A percentile compares a stretch with the other conserved stretches of the same genome.
Conservation (phyloP, 1,140 invertebrate species). For the Dysdera silvatica region DNA sequence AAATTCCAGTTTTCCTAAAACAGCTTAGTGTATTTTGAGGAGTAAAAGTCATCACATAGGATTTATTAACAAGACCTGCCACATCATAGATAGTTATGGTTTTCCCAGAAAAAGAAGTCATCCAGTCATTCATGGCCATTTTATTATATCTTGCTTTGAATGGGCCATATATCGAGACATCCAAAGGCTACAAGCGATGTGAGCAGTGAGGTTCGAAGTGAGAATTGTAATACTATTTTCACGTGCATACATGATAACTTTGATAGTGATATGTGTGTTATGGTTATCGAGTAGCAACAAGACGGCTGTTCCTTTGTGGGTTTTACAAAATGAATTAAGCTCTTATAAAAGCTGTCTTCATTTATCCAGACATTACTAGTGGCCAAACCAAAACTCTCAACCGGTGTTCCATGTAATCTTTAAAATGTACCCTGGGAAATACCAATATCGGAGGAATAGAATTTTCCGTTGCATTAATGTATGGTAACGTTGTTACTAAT, state of each 20-base stretch:
- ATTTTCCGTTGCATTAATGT: slow-evolving; percentile 23
- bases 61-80: neutral
- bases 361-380: slow-evolving; percentile 45
- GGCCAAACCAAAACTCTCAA: slow-evolving; percentile 42
- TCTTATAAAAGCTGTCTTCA: slow-evolving; percentile 37
- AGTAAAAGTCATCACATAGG: neutral
- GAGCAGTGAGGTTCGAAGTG: neutral
- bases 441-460: slow-evolving; percentile 29
- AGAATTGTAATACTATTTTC: neutral
- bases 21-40: neutral
- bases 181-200: neutral
- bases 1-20: slow-evolving; percentile 3
- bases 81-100: slow-evolving; percentile 4
- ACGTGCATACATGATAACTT: neutral
- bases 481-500: slow-evolving; percentile 4
- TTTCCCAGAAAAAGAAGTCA: neutral
- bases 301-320: neutral
- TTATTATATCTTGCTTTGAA: neutral
- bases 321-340: neutral
- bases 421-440: slow-evolving; percentile 32
- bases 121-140: slow-evolving; percentile 3
- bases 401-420: slow-evolving; percentile 37
- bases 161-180: neutral
- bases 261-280: neutral
- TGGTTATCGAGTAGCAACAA: slow-evolving; percentile 4